Base-by-base conservation (phyloP, 2,113 vertebrate species). In the Kryptolebias marmoratus region DNA sequence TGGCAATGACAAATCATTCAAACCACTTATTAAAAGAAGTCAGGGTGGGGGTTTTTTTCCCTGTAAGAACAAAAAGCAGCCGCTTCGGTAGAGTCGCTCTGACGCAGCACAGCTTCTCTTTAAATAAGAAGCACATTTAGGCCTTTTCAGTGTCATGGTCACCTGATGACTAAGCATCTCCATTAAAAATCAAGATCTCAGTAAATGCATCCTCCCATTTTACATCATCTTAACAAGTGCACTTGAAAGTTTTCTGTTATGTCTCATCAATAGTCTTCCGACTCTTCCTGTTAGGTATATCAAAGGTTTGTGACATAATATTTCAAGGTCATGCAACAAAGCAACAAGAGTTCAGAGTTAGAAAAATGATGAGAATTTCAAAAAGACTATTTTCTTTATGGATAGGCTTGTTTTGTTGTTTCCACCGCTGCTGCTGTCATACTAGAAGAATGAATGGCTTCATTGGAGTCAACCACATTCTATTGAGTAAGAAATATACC, bases 81-180 rank as follows among this genome's bases (percentile, higher is more conserved):
- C 52, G 0, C 45, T 65, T 30, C 12, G 48, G 54, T 36, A 52
- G 13, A 56, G 30, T 59, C 64, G 1, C 10, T 47, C 30, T 5
- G 62, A 64, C 31, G n/a, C 68, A 52, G 31, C 30, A 5, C 15
- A 47, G 44, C 63, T 64, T 68, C 53, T 71, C 53, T 69, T 6
- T 36, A 30, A 30, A 71, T 32, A 39, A 45, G 48, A 9, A 53
- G 50, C 58, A 69, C 48, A 75, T 70, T 60, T 55, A 65, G 56
- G 8, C 39, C 55, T 50, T 64, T 75, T 75, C 71, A 75, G 31
- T 4, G 36, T 27, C 3, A 4, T 12, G 3, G 13, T 69, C 80
- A 76, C 18, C 14, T 42, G 13, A 30, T 52, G 47, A 36, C 27
- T 6, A 44, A 61, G 4, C 57, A 27, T 32, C 49, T 70, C 11